phyloP scores from a whole-genome alignment of 2,888 invertebrate genomes.

The Cerceris rybyensis region DNA sequence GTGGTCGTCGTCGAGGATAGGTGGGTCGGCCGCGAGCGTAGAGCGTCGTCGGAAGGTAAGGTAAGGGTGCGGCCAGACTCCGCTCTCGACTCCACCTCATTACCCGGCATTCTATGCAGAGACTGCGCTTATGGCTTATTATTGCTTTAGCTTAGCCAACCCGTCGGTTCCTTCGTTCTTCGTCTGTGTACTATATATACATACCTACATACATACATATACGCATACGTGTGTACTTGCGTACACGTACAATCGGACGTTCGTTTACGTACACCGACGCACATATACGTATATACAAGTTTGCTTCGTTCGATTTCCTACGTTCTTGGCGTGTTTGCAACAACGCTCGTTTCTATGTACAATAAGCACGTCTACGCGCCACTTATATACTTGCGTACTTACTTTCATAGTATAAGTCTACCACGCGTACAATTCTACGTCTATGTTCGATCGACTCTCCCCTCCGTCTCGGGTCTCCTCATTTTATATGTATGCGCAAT shows the following conservation, averaged over 20 bases:
- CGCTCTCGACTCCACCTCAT: constrained; percentile 81
- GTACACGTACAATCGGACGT: background rate
- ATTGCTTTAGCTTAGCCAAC: constrained; percentile 78
- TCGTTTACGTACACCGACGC: background rate
- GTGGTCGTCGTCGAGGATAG: constrained; percentile 60
- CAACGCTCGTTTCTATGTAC: background rate
- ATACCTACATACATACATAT: constrained; percentile 44
- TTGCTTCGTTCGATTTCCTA: background rate
- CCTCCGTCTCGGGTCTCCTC: constrained; percentile 29
- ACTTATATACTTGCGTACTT: background rate
- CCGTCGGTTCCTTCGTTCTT: constrained; percentile 64
- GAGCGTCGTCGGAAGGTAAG: constrained; percentile 68
- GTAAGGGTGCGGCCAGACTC: constrained; percentile 81
- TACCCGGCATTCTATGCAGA: constrained; percentile 82
- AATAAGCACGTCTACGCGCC: background rate
- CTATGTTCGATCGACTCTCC: constrained; percentile 21
- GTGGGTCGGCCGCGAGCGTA: constrained; percentile 68
- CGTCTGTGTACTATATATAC: constrained; percentile 55
- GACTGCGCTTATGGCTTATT: constrained; percentile 81
- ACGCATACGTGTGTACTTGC: constrained; percentile 2
- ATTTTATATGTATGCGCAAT: constrained; percentile 74
- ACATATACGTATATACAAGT: background rate
- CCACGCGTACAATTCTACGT: constrained; percentile 3
- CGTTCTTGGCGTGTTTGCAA: background rate
- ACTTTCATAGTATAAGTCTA: background rate